Evolutionary conservation across 2,888 invertebrate genomes (phyloP).

Genomic region (Penaeus monodon): DNA sequence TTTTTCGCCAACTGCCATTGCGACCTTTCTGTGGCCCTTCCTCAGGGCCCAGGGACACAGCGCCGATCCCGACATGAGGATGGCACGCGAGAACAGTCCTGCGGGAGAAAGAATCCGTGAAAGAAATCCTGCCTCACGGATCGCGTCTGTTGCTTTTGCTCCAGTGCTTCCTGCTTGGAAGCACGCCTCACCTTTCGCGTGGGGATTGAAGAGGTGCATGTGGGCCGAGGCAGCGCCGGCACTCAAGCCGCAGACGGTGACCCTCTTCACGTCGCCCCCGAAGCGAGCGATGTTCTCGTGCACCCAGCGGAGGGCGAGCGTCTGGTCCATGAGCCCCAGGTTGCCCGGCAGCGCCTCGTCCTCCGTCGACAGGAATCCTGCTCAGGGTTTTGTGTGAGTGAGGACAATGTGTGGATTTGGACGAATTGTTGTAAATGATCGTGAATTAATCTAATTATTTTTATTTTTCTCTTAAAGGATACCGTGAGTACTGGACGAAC

Average conservation of each 20-base stretch:
- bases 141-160: too few relatives aligned
- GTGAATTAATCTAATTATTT: too few relatives aligned
- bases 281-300: constrained; percentile 2
- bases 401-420: too few relatives aligned
- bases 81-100: constrained; percentile 46
- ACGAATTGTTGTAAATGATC: too few relatives aligned
- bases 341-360: constrained; percentile 2
- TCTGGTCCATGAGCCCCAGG: constrained; percentile 11
- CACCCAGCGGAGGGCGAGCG: constrained; percentile 3
- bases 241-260: not conserved
- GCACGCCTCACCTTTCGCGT: too few relatives aligned
- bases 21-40: constrained; percentile 3
- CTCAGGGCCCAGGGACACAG: constrained; percentile 30
- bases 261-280: not conserved
- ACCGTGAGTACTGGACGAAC: too few relatives aligned
- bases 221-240: constrained; percentile 9
- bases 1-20: constrained; percentile 6
- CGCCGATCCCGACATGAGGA: constrained; percentile 42
- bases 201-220: too few relatives aligned
- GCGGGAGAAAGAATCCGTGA: not conserved
- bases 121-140: not conserved
- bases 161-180: too few relatives aligned
- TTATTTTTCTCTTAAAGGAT: too few relatives aligned
- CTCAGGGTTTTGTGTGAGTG: too few relatives aligned
- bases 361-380: constrained; percentile 22